Evolutionary conservation across 2,113 vertebrate genomes (phyloP), one percentile per base, ranked within the genome.

Genomic region (Lanius collurio): DNA sequence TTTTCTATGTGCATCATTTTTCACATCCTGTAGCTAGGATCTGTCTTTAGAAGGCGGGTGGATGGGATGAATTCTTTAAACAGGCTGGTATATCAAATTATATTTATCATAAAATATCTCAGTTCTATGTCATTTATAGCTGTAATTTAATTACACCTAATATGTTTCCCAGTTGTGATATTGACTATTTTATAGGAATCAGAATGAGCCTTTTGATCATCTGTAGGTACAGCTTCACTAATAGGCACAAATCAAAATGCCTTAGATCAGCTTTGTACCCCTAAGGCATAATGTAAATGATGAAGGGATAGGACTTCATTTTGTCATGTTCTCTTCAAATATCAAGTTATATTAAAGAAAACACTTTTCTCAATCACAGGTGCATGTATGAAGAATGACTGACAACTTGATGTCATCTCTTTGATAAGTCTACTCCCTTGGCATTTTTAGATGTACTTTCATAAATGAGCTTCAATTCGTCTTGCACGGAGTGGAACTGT

Each of bases 321-420:
- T 97, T 97, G 94, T 97, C 95, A 90, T 97, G 95, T 95, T 97
- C 96, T 96, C 95, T 97, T 98, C 91, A 97, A 98, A 98, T 98
- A 98, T 95, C 97, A 97, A 96, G 83, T 97, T 98, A 94, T 97
- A 97, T 97, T 98, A 98, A 98, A 98, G 96, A 97, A 97, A 98
- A 97, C 93, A 97, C 97, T 97, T 98, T 96, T 96, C 93, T 96
- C 96, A 92, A 96, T 97, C 97, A 97, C 96, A 97, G 95, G 95
- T 97, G 92, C 67, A 8, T 91, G 74, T 80, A 93, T 24, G 28
- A 94, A 83, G 92, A 64, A 62, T 96, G 97, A 98, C 81, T 98
- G 98, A 97, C 98, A 98, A 90, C 97, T 95, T 93, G 92, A 94
- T 97, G 97, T 98, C 96, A 96, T 97, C 85, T 96, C 96, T 98